Conservation (phyloP, 1,140 invertebrate genomes). For the Orchesella cincta region DNA sequence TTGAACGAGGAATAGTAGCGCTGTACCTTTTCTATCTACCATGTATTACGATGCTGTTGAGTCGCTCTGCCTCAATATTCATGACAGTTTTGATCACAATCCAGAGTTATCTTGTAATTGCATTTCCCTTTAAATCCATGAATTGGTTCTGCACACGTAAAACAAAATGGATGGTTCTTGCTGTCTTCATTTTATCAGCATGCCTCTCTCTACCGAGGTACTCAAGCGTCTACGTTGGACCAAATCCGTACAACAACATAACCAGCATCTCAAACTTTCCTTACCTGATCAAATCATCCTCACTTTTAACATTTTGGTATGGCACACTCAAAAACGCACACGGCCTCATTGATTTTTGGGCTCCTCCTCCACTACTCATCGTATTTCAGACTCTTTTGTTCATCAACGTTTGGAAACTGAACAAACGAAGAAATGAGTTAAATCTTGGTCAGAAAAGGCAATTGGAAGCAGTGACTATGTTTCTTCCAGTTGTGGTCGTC, state of each 20-base stretch:
- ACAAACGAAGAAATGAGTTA: neutral
- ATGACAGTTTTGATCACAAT: neutral
- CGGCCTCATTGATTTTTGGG: neutral
- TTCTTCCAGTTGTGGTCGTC: constrained; percentile 1
- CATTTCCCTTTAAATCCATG: neutral
- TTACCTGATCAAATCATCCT: neutral
- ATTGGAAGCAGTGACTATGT: neutral
- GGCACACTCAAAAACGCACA: neutral
- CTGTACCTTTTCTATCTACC: neutral
- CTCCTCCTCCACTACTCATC: neutral
- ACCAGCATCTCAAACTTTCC: neutral
- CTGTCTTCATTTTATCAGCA: neutral
- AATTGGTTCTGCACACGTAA: neutral
- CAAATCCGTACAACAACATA: neutral
- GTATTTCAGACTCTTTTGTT: neutral
- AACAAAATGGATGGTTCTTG: neutral
- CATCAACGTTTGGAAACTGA: neutral
- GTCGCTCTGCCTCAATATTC: neutral
- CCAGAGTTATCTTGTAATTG: neutral
- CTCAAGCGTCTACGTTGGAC: neutral
- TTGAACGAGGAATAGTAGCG: neutral
- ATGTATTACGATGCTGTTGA: neutral
- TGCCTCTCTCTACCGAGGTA: neutral
- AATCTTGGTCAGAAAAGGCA: neutral
- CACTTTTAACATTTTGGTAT: neutral